A percentile compares a stretch with the other conserved stretches of the same genome.
Evolutionary conservation across 2,797 vertebrate species (phyloP).

Genomic region (Anas capensis): DNA sequence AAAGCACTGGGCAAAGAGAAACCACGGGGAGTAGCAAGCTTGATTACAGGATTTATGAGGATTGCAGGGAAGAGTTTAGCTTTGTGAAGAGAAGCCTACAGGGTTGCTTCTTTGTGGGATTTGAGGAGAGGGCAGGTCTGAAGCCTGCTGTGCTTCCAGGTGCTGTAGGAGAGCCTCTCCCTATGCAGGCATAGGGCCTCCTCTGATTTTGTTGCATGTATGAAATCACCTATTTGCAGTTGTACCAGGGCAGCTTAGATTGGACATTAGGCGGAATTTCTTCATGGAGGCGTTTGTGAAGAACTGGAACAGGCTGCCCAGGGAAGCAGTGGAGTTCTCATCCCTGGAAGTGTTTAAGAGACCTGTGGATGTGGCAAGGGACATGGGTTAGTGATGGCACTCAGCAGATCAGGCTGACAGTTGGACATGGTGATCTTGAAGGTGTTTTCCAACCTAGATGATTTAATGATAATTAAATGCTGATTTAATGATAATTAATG

Average conservation of each 20-base stretch:
- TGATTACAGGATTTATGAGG: fast-evolving
- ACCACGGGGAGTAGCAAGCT: fast-evolving
- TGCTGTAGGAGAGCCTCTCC: background rate
- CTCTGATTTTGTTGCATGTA: background rate
- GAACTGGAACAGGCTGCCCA: background rate
- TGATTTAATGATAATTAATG: background rate
- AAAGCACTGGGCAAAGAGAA: background rate
- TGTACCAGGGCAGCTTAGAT: background rate
- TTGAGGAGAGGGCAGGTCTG: background rate
- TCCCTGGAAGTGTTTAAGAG: background rate
- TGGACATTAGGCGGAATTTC: background rate
- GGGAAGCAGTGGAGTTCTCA: background rate
- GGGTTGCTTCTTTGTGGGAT: background rate
- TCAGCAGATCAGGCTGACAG: background rate
- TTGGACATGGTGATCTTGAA: background rate
- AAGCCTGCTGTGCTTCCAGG: background rate
- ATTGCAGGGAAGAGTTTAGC: background rate
- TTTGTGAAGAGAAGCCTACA: background rate
- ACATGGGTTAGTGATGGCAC: background rate
- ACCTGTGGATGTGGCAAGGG: background rate
- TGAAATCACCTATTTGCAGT: background rate
- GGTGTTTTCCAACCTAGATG: background rate
- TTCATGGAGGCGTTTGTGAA: background rate
- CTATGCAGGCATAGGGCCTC: background rate
- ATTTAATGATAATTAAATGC: background rate